Base-by-base conservation (phyloP, 2,888 invertebrate species). In the Leucania comma region DNA sequence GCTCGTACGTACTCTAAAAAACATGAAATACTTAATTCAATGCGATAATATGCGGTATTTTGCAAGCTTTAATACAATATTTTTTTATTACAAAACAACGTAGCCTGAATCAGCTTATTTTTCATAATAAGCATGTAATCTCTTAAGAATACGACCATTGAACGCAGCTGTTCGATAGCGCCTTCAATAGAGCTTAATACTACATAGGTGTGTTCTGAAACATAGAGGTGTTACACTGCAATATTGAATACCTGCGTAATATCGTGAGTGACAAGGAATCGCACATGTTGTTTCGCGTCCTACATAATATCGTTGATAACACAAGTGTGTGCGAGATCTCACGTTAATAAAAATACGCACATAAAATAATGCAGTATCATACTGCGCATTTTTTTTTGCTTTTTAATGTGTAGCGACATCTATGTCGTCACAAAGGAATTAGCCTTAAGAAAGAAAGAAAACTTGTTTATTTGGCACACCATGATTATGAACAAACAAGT, bases 201-300 rank as follows among this genome's bases (percentile, higher is more conserved):
- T 22, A 56, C 56, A 14, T 14, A 56, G 12, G 32, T 56, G 56
- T 12, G 22, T 22, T 14, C 35, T 57, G 22, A 32, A 22, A 51
- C 12, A 22, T 5, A 35, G 54, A 10, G 35, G 14, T 22, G 32
- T 57, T 35, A 57, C 35, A 35, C 35, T 24, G 32, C 38, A 54
- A 51, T 62, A 35, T 62, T 35, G 57, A 51, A 62, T 61, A 22
- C 12, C n/a, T 38, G 17, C 6, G 14, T 14, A 20, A 42, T 64
- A 42, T 42, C 26, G 5, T n/a, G 42, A 32, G 29, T 20, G 64
- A 35, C 32, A 35, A 48, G 9, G 14, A 14, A 46, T 54, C 14
- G 35, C 68, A 71, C 54, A 12, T 75, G 71, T n/a, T n/a, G 22
- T 1, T 71, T 75, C 75, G 9, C 54, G 22, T 22, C 26, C 53